Conservation (phyloP, 1,140 invertebrate genomes). For the Listronotus bonariensis region DNA sequence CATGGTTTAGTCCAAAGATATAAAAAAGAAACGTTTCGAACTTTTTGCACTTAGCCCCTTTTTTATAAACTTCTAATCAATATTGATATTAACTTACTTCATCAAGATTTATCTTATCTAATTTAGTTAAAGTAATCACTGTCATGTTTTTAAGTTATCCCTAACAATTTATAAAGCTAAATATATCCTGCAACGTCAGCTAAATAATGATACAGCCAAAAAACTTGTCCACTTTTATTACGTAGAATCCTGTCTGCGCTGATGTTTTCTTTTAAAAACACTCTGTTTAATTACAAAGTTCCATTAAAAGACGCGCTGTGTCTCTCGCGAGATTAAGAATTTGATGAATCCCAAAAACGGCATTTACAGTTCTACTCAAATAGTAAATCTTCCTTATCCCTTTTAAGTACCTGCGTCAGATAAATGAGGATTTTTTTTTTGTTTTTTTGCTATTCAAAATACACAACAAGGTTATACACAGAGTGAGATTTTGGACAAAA, state of each 20-base stretch:
- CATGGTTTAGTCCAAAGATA: too few species aligned
- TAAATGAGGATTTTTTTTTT: slow-evolving; percentile 3
- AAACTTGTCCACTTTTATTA: slow-evolving; percentile 20
- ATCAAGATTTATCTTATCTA: too few species aligned
- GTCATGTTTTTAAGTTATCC: not conserved
- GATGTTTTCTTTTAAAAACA: slow-evolving; percentile 24
- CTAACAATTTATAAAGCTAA: not conserved
- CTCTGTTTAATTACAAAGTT: slow-evolving; percentile 31
- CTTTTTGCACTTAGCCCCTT: too few species aligned
- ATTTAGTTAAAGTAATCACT: too few species aligned
- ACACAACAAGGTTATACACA: too few species aligned
- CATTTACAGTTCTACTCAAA: slow-evolving; percentile 4
- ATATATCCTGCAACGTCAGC: not conserved
- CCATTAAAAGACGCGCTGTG: slow-evolving; percentile 23
- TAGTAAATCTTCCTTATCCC: slow-evolving; percentile 13
- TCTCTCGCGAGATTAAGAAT: slow-evolving; percentile 24
- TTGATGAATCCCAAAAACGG: slow-evolving; percentile 29
- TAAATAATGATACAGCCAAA: slow-evolving; percentile 10
- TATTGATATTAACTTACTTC: too few species aligned
- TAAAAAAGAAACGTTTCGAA: too few species aligned
- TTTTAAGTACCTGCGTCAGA: slow-evolving; percentile 7
- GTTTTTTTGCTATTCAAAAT: too few species aligned
- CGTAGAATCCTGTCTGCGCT: slow-evolving; percentile 5
- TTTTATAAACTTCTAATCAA: too few species aligned
- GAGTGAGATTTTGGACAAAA: too few species aligned